Evolutionary conservation across 1,140 invertebrate genomes (phyloP).

Genomic region (Megathymus violae): DNA sequence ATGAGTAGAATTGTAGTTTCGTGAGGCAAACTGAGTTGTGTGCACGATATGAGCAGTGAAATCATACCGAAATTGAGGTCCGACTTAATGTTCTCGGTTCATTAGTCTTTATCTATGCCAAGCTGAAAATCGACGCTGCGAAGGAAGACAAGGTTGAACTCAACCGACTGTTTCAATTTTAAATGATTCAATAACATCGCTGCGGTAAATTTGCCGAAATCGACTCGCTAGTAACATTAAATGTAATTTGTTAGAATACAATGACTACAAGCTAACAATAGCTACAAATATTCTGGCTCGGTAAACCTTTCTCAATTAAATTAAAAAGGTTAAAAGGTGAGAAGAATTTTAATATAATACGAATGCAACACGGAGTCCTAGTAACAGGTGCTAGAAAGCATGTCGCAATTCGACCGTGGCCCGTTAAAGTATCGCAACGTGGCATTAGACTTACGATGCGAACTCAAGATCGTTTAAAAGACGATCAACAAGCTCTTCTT

Average conservation of each 20-base stretch:
- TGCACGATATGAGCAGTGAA: slow-evolving; percentile 71
- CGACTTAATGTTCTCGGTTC: slow-evolving; percentile 68
- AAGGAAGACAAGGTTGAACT: slow-evolving; percentile 72
- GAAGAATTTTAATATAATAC: slow-evolving; percentile 71
- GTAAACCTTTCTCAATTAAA: slow-evolving; percentile 52
- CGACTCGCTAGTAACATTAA: slow-evolving; percentile 20
- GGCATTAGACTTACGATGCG: slow-evolving; percentile 68
- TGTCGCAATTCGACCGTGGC: slow-evolving; percentile 73
- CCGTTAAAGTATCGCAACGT: slow-evolving; percentile 65
- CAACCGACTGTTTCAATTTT: slow-evolving; percentile 66
- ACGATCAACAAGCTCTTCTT: slow-evolving; percentile 73
- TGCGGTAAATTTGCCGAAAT: slow-evolving; percentile 45
- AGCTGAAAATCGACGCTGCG: slow-evolving; percentile 63
- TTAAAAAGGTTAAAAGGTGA: slow-evolving; percentile 76
- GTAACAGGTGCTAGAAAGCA: slow-evolving; percentile 75
- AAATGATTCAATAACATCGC: slow-evolving; percentile 64
- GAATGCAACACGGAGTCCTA: slow-evolving; percentile 57
- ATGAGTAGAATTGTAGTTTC: slow-evolving; percentile 58
- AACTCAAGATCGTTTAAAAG: slow-evolving; percentile 78
- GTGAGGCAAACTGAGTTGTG: slow-evolving; percentile 56
- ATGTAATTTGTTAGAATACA: slow-evolving; percentile 46
- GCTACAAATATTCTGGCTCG: slow-evolving; percentile 45
- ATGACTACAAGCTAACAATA: slow-evolving; percentile 40
- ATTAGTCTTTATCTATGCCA: slow-evolving; percentile 69
- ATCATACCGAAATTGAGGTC: slow-evolving; percentile 64